Base-by-base conservation (phyloP, 2,888 invertebrate genomes). In the Oxyteleia sp. region DNA sequence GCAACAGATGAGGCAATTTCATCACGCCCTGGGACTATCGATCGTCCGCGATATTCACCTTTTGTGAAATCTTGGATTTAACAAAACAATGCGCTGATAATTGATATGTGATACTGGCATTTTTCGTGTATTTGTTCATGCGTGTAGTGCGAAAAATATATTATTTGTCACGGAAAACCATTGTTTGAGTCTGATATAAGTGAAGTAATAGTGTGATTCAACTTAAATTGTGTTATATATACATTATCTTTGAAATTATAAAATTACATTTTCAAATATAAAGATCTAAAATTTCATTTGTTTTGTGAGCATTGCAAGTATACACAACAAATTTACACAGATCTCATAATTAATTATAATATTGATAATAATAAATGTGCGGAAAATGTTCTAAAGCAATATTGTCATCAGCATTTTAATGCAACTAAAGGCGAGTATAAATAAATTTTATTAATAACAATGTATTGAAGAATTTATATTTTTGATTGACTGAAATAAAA, bases 1-100 rank as follows among this genome's bases (percentile, higher is more conserved):
- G 78, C 83, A 83, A 79, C 78, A 83, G 74, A 83, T 78, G 79
- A 79, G 69, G 51, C 61, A 79, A 79, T 83, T 79, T 74, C 49
- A 83, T 83, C 74, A 68, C 69, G 75, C 75, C 74, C 74, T 69
- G 75, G 69, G 61, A 80, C 74, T 81, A 81, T 81, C 69, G 81
- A 81, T 81, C 75, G 75, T 18, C 26, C 35, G 45, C 43, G 53
- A 57, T 49, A 41, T 57, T 57, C 64, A 51, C 71, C 79, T 71
- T 79, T 66, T 29, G 64, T 23, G 41, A 61, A 51, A 76, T 76
- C 66, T 82, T 82, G 43, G 47, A 63, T 69, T 75, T 55, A 43
- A 29, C 51, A 57, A 63, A 75, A 82, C 81, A 49, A 64, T 64
- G 49, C 20, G 20, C 61, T 41, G 43, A 61, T 13, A 45, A 69